Conservation (phyloP, 2,797 vertebrate species). For the Scleropages formosus region DNA sequence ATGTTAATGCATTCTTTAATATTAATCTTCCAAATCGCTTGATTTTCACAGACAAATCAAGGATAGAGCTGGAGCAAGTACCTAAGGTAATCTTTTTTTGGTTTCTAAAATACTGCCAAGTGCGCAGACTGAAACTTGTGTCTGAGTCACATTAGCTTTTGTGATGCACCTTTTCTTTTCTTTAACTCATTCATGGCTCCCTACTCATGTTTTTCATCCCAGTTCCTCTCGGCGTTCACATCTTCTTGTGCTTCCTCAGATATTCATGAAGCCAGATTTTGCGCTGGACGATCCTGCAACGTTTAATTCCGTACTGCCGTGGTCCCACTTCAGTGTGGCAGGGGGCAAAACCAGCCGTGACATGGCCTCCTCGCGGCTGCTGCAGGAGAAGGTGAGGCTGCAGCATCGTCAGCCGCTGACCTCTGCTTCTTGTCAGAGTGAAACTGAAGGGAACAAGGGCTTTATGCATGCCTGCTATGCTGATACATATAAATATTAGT, state of each 20-base stretch:
- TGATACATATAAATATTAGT: no score
- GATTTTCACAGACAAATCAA: constrained; percentile 83
- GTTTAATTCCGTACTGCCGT: constrained; percentile 91
- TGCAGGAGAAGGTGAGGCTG: constrained; percentile 89
- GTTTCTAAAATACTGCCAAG: no score
- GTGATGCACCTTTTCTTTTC: background rate
- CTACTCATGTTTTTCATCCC: background rate
- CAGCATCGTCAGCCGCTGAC: no score
- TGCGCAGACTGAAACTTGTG: no score
- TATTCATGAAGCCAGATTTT: constrained; percentile 97
- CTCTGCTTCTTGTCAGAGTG: background rate
- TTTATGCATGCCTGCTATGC: no score
- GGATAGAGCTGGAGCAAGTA: constrained; percentile 94
- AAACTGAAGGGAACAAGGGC: background rate
- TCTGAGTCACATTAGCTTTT: no score
- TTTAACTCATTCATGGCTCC: background rate
- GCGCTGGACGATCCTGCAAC: constrained; percentile 90
- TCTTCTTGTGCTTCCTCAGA: constrained; percentile 62
- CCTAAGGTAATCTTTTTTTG: constrained; percentile 80
- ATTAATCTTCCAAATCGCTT: no score
- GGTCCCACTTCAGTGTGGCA: constrained; percentile 92
- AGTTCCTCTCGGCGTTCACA: background rate
- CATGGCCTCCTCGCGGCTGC: constrained; percentile 87
- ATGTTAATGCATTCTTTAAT: no score
- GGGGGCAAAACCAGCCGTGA: constrained; percentile 86